phyloP scores from a whole-genome alignment of 1,140 invertebrate species.

The Drosophila ambigua region DNA sequence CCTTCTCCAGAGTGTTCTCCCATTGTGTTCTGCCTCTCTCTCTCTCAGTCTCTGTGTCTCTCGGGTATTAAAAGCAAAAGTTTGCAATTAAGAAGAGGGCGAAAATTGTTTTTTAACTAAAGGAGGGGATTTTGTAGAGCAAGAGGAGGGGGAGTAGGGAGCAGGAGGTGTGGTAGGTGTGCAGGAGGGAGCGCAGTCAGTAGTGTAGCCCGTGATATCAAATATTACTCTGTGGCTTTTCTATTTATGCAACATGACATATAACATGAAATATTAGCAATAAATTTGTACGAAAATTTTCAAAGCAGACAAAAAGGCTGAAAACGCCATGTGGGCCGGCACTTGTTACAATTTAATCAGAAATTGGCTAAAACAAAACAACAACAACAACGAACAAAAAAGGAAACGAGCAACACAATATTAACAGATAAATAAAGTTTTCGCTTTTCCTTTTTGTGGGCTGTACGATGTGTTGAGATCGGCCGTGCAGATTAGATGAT shows the following conservation, averaged over 20 bases:
- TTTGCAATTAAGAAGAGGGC: slow-evolving; percentile 74
- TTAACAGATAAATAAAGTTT: slow-evolving; percentile 41
- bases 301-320: slow-evolving; percentile 37
- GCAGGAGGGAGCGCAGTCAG: slow-evolving; percentile 7
- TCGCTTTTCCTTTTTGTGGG: slow-evolving; percentile 39
- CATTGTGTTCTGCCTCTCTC: slow-evolving; percentile 17
- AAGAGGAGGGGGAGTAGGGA: not conserved
- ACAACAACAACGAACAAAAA: slow-evolving; percentile 23
- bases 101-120: slow-evolving; percentile 38
- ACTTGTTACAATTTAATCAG: slow-evolving; percentile 82
- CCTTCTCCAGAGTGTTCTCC: slow-evolving; percentile 26
- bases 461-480: slow-evolving; percentile 53
- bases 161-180: slow-evolving; percentile 3
- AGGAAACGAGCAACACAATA: slow-evolving; percentile 13
- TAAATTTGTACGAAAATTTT: slow-evolving; percentile 73
- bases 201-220: slow-evolving; percentile 53
- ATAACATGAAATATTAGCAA: slow-evolving; percentile 82
- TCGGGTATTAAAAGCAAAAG: slow-evolving; percentile 76
- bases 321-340: slow-evolving; percentile 73
- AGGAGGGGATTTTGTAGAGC: too few species aligned
- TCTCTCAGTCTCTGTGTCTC: slow-evolving; percentile 5
- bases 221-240: slow-evolving; percentile 69
- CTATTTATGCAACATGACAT: slow-evolving; percentile 80
- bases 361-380: slow-evolving; percentile 21
- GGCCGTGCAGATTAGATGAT: slow-evolving; percentile 33